Base-by-base conservation (phyloP, 2,113 vertebrate species). In the Butorides virescens region DNA sequence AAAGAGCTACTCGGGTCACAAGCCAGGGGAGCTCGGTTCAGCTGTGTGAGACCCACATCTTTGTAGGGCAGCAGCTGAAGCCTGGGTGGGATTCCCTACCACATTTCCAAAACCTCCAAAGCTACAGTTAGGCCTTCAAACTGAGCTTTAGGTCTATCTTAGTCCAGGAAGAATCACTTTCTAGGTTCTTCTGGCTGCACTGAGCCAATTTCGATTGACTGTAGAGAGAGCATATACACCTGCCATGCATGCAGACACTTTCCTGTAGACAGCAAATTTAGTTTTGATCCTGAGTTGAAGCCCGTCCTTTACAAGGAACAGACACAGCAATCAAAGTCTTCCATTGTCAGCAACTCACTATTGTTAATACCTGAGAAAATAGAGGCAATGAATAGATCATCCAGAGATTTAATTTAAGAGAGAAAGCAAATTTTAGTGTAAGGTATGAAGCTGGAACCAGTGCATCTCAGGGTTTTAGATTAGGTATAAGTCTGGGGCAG, bases 21-120 rank as follows among this genome's bases (percentile, higher is more conserved):
- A 42, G 8, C 7, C 15, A 39, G 44, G 21, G 18, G 5, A 56
- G 5, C 30, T 58, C 56, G 20, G 16, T 50, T 77, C 52, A 5
- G 3, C 52, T 42, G 5, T 29, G 36, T 63, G 37, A 78, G 11
- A 61, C 9, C 30, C 1, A 0, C 4, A 4, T 25, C 58, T 73
- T 65, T 59, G n/a, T 42, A n/a, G 16, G 26, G 27, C n/a, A 86
- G 72, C 47, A 67, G 47, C 30, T 75, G 27, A 79, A 34, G 62
- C 12, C 20, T 73, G 14, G 8, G 2, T 63, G 20, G 6, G 20
- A 56, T 86, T 47, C 44, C 7, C 29, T 73, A 36, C 29, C 26
- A 26, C 13, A 25, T 23, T 30, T 71, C 52, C 19, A 86, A 79
- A 92, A 76, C 2, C 37, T 59, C 39, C 14, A 61, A 36, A 65